A percentile compares a stretch with the other conserved stretches of the same genome.
These are phyloP conservation scores for Porites divaricata DNA, from an alignment of 92 coral and sea anemone genomes.

Conservation along the genomic window DNA sequence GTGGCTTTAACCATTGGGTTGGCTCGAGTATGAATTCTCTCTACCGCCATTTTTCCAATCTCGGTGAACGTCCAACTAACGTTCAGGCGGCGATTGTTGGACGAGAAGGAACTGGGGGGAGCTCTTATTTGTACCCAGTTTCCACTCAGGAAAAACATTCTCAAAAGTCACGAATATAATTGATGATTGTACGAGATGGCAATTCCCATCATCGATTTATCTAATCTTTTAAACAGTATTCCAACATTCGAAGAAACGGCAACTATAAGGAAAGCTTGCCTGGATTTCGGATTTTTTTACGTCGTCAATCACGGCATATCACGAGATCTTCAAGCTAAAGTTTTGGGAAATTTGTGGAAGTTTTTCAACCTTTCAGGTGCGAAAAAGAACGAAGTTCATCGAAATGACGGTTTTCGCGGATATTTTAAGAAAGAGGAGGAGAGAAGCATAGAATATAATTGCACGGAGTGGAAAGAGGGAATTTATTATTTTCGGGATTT, in stretches of 20 bases:
- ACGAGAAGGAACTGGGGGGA: neutral
- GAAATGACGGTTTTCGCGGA: conserved; percentile 69
- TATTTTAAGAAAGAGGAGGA: conserved; percentile 76
- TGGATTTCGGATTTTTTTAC: conserved; percentile 84
- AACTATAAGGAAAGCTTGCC: conserved; percentile 66
- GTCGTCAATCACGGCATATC: conserved; percentile 74
- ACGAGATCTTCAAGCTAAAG: conserved; percentile 46
- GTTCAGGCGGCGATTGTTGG: neutral
- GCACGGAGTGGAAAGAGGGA: conserved; percentile 89
- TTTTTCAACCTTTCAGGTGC: conserved; percentile 70
- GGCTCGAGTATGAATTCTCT: neutral
- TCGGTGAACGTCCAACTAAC: too few relatives aligned
- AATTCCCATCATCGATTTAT: conserved; percentile 65
- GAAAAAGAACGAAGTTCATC: conserved; percentile 66
- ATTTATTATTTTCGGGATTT: conserved; percentile 74
- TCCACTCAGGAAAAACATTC: too few relatives aligned
- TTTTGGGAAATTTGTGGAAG: conserved; percentile 51
- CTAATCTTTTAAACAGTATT: conserved; percentile 41
- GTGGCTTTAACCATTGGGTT: conserved; percentile 20
- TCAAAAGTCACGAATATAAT: too few relatives aligned
- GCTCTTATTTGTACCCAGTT: too few relatives aligned
- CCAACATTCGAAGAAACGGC: conserved; percentile 20
- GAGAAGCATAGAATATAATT: conserved; percentile 57
- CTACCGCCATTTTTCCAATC: neutral
- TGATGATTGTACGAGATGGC: neutral